These are phyloP conservation scores for Drosophila baimaii DNA, from an alignment of 1,140 invertebrate species.

Conservation along the genomic window DNA sequence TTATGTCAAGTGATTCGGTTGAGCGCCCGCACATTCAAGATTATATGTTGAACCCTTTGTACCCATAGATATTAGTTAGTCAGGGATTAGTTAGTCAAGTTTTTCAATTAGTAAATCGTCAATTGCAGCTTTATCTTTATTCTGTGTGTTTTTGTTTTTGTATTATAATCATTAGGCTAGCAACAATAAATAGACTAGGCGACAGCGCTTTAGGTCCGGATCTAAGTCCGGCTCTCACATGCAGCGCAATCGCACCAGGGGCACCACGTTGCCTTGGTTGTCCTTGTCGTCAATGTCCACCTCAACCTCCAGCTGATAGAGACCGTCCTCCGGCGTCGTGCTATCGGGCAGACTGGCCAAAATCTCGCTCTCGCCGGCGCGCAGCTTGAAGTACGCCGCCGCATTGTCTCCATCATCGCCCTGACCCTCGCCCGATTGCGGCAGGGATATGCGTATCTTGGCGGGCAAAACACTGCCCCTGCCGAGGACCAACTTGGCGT, in stretches of 20 bases:
- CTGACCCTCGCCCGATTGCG: constrained; percentile 57
- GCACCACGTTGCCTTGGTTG: constrained; percentile 56
- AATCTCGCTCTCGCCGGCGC: constrained; percentile 66
- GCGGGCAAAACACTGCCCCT: constrained; percentile 74
- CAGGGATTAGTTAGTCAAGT: neutral
- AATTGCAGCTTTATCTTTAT: constrained; percentile 62
- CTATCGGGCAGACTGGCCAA: constrained; percentile 58
- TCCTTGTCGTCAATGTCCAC: constrained; percentile 73
- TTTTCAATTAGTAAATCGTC: neutral
- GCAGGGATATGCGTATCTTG: constrained; percentile 67
- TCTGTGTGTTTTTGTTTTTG: constrained; percentile 30
- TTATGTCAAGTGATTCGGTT: neutral
- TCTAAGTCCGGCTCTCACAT: constrained; percentile 49
- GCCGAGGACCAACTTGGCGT: constrained; percentile 70
- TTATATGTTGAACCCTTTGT: too few relatives aligned
- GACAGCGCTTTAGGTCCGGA: constrained; percentile 14
- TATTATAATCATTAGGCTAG: constrained; percentile 72
- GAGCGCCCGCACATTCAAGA: too few relatives aligned
- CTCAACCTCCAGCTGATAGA: constrained; percentile 74
- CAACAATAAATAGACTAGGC: constrained; percentile 80
- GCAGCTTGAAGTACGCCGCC: constrained; percentile 58
- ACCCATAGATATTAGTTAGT: too few relatives aligned
- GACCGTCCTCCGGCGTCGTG: constrained; percentile 66
- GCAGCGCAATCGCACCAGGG: constrained; percentile 73
- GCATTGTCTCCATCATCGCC: constrained; percentile 32